phyloP scores from a whole-genome alignment of 2,888 invertebrate genomes.

The Hirtodrosophila alboralis region DNA sequence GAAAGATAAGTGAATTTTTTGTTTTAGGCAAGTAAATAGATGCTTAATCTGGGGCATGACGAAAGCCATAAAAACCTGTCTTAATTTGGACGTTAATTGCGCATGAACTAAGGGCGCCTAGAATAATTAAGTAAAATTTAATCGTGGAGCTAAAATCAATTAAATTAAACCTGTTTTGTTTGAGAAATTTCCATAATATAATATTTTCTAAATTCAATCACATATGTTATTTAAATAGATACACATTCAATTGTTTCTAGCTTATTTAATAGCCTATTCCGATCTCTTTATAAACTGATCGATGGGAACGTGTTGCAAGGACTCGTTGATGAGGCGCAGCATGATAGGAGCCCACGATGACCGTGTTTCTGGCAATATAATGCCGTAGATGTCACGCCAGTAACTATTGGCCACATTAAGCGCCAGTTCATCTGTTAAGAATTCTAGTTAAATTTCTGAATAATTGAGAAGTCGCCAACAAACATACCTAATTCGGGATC shows the following conservation, averaged over 20 bases:
- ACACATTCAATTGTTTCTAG: not conserved
- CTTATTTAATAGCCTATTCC: conserved; percentile 10
- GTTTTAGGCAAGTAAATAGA: conserved; percentile 29
- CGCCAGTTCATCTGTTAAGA: conserved; percentile 75
- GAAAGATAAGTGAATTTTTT: conserved; percentile 26
- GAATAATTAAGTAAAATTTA: conserved; percentile 14
- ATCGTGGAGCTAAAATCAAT: conserved; percentile 15
- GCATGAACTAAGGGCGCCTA: conserved; percentile 23
- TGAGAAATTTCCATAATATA: conserved; percentile 18
- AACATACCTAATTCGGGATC: conserved; percentile 88
- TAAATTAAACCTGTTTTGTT: conserved; percentile 21
- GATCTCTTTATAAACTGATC: conserved; percentile 66
- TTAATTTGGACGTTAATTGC: conserved; percentile 14
- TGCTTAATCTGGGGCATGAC: conserved; percentile 62
- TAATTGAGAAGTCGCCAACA: fast-evolving
- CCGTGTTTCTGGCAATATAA: conserved; percentile 84
- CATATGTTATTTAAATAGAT: conserved; percentile 9
- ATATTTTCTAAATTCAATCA: conserved; percentile 30
- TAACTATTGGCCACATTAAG: conserved; percentile 85
- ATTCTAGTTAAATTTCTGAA: not conserved
- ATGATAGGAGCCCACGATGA: conserved; percentile 81
- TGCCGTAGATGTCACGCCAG: conserved; percentile 86
- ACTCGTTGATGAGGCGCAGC: conserved; percentile 75
- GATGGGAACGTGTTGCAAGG: conserved; percentile 79
- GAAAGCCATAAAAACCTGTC: conserved; percentile 42